Base-by-base conservation (phyloP, 2,797 vertebrate species). In the Intellagama lesueurii region DNA sequence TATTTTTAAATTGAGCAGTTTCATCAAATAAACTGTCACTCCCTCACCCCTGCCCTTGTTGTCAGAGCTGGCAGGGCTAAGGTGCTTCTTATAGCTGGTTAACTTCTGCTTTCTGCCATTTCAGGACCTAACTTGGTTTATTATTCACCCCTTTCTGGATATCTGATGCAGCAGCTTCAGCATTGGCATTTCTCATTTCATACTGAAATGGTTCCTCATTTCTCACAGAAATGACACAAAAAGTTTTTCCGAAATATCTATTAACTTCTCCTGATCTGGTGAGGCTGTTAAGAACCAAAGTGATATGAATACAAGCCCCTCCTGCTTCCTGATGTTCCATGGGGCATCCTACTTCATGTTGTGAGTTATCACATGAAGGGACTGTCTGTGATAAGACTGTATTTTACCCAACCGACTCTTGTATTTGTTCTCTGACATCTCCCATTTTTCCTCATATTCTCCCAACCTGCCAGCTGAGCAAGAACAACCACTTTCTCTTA, bases 401-500 rank as follows among this genome's bases (percentile, higher is more conserved):
- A 90, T 96, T 98, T 81, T 98, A 92, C 30, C 97, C 96, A 91
- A 92, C 95, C 93, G 98, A 86, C 81, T 98, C 97, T 93, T 97
- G 96, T 80, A 94, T 94, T 44, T 96, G 96, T 80, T 96, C 95
- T 88, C 87, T 96, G 88, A 95, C 95, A 93, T 97, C 97, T 86
- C 97, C 96, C 4, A 24, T 87, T 96, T 96, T 81, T 87, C 9
- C 98, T 97, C 97, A 96, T 97, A 77, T 96, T 96, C 90, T 97
- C 96, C 91, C 97, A 94, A 88, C 98, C 94, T 89, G 35, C 40
- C 85, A 98, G 95, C 84, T 98, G 97, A 52, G 94, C 92, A 49
- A 97, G 96, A 87, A 98, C 96, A 26, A 86, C 88, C 79, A 98
- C 97, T 81, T 97, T 97, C 82, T 98, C 97, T n/a, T 97, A 96